Conservation (phyloP, 2,113 vertebrate species). For the Tetrax tetrax region DNA sequence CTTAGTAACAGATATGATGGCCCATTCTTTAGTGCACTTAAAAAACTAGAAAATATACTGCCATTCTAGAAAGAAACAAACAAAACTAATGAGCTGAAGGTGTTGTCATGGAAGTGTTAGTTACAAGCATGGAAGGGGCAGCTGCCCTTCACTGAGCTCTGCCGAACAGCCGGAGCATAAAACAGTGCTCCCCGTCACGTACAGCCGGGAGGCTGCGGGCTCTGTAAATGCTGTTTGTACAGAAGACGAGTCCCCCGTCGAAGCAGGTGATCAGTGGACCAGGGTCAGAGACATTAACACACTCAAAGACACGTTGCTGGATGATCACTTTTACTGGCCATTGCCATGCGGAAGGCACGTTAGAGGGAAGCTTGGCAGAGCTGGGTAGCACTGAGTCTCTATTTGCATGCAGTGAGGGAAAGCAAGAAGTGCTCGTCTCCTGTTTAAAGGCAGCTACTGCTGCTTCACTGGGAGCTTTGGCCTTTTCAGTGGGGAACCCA, state of each 20-base stretch:
- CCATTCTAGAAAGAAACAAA: slow-evolving; percentile 20
- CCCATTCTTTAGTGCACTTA: background rate
- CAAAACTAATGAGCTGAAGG: background rate
- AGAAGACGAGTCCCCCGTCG: background rate
- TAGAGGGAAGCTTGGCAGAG: background rate
- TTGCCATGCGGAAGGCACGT: slow-evolving; percentile 4
- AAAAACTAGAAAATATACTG: background rate
- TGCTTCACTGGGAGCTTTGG: slow-evolving; percentile 73
- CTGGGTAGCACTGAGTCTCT: background rate
- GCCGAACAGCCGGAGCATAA: background rate
- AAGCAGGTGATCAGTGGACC: background rate
- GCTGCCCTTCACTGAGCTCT: background rate
- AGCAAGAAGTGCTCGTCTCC: slow-evolving; percentile 39
- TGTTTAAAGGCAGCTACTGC: slow-evolving; percentile 68
- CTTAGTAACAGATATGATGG: background rate
- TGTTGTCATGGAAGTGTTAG: slow-evolving; percentile 31
- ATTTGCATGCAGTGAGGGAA: slow-evolving; percentile 73
- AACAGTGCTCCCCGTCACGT: background rate
- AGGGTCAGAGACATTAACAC: background rate
- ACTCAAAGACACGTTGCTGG: background rate
- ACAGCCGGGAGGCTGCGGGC: background rate
- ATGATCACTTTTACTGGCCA: background rate
- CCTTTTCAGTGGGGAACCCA: slow-evolving; percentile 74
- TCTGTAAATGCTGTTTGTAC: background rate
- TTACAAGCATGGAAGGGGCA: background rate